These are phyloP conservation scores for Acanthosepion lycidas DNA, from an alignment of 2,888 invertebrate genomes.

Conservation along the genomic window DNA sequence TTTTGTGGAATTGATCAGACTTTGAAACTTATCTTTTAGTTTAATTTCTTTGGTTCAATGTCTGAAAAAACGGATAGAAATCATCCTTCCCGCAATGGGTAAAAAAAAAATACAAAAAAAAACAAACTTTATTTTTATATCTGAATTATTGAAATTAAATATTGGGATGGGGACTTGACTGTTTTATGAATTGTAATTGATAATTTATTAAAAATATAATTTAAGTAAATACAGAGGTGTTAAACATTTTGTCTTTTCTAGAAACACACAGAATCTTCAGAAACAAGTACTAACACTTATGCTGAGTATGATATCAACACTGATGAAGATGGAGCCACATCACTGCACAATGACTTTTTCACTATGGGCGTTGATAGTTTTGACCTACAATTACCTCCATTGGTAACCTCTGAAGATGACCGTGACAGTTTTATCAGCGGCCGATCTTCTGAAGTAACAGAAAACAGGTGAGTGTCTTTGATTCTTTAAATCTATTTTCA, in stretches of 20 bases:
- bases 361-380: conserved; percentile 20
- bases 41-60: too few relatives aligned
- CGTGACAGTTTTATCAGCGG: conserved; percentile 76
- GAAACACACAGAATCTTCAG: conserved; percentile 41
- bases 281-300: conserved; percentile 48
- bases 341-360: conserved; percentile 49
- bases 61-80: too few relatives aligned
- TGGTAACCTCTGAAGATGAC: conserved; percentile 65
- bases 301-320: conserved; percentile 55
- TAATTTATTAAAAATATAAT: too few relatives aligned
- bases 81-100: too few relatives aligned
- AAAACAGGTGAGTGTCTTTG: conserved; percentile 53
- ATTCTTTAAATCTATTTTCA: background rate
- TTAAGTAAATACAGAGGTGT: background rate
- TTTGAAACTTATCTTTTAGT: too few relatives aligned
- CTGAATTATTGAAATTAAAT: too few relatives aligned
- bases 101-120: too few relatives aligned
- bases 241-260: background rate
- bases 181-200: too few relatives aligned
- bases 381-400: conserved; percentile 48
- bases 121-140: too few relatives aligned
- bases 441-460: conserved; percentile 58
- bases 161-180: too few relatives aligned
- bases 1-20: too few relatives aligned
- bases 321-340: conserved; percentile 50